Evolutionary conservation across 92 coral and sea anemone genomes (phyloP), one percentile per base, ranked within the genome.

Genomic region (Parazoanthus atlanticus): DNA sequence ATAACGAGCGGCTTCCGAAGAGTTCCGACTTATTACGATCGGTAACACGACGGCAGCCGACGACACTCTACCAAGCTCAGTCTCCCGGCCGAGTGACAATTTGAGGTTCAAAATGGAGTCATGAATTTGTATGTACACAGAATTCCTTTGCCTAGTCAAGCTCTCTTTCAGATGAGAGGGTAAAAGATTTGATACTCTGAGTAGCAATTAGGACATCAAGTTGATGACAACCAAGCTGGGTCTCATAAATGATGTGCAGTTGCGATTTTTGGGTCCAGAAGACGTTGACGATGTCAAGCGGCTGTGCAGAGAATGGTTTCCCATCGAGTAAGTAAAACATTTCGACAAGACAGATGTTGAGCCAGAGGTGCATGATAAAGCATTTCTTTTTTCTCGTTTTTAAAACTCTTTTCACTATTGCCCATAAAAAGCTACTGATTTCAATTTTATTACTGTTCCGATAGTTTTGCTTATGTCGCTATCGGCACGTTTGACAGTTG

Each of bases 171-270:
- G 77, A 84, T 84, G 87, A 84, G 66, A 83, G 87, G 78, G 87
- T 74, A 6, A 65, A 82, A 43, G 76, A 66, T 67, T 84, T n/a
- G 61, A 41, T 41, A 84, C 66, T 84, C 54, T 69, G 87, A 84
- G 65, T 29, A 75, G 79, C 29, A 75, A 21, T 40, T 23, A 70
- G 78, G 87, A 84, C 61, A 69, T 69, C 78, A 69, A 70, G 49
- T 84, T 84, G 90, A 97, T 97, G 99, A 95, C 98, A 94, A 92
- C 95, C 91, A 94, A 95, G 90, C 94, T 95, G 93, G 99, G 98
- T 79, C 94, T 97, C 88, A 76, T 94, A 78, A 95, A 97, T 88
- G 93, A 94, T 89, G 94, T 97, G 25, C 99, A 97, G 91, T 90
- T 97, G 40, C 96, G 99, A 84, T 97, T 97, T 84, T 92, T 97